Conservation (phyloP, 2,797 vertebrate genomes). For the Peromyscus nudipes region DNA sequence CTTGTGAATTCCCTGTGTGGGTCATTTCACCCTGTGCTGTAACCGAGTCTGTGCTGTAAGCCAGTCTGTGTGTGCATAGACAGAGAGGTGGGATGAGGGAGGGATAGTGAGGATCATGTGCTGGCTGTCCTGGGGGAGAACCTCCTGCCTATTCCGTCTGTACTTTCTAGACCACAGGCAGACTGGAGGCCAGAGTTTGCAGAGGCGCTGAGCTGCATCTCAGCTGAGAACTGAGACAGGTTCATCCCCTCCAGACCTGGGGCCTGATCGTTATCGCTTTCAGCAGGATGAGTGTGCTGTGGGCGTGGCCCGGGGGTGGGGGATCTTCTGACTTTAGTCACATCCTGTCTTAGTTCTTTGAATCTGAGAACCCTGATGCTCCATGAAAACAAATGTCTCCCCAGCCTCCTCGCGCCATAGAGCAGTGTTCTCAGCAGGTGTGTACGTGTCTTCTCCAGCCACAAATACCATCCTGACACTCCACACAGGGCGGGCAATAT, state of each 20-base stretch:
- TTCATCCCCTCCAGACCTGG: background rate
- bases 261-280: slow-evolving; percentile 64
- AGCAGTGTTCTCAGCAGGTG: background rate
- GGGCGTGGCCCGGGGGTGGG: slow-evolving; percentile 10
- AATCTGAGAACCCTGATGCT: slow-evolving; percentile 23
- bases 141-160: background rate
- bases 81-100: too few relatives aligned
- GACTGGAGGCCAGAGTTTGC: background rate
- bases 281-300: background rate
- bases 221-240: background rate
- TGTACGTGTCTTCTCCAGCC: accelerated
- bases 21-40: background rate
- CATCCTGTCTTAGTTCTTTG: slow-evolving; percentile 75
- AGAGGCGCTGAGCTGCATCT: background rate
- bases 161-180: background rate
- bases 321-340: slow-evolving; percentile 63
- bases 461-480: accelerated
- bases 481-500: accelerated
- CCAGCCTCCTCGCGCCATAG: accelerated
- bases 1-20: background rate
- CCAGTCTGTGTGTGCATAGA: background rate
- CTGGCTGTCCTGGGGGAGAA: accelerated
- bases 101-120: too few relatives aligned
- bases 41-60: too few relatives aligned
- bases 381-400: background rate